Conservation (phyloP, 2,888 invertebrate species). For the Tenthredo mesomela region DNA sequence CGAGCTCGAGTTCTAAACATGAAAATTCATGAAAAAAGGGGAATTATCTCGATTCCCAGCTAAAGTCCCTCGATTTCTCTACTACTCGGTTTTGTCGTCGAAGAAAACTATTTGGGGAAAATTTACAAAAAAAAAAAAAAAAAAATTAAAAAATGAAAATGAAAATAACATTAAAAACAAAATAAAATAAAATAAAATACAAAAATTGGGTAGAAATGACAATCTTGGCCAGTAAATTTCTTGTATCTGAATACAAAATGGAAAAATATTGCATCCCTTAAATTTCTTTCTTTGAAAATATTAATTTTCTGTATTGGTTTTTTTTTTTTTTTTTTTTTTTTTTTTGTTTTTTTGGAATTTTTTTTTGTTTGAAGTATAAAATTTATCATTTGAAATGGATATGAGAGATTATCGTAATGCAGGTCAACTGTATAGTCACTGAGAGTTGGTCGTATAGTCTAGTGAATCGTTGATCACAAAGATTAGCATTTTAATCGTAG, state of each 20-base stretch:
- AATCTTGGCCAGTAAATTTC: too few species aligned
- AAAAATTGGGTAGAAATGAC: too few species aligned
- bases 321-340: too few species aligned
- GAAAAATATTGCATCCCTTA: too few species aligned
- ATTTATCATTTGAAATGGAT: not conserved
- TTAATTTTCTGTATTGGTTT: too few species aligned
- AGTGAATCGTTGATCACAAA: not conserved
- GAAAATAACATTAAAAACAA: too few species aligned
- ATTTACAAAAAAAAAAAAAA: not conserved
- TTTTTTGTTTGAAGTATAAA: not conserved
- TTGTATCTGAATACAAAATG: too few species aligned
- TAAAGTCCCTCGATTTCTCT: not conserved
- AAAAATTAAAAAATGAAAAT: not conserved
- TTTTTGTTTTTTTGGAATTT: too few species aligned
- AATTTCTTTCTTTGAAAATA: too few species aligned
- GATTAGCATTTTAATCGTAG: constrained; percentile 42
- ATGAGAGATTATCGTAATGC: not conserved
- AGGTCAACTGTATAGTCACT: not conserved
- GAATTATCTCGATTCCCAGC: not conserved
- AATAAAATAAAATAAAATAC: not conserved
- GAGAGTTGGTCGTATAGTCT: not conserved
- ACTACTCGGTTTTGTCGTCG: not conserved
- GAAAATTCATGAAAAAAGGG: not conserved
- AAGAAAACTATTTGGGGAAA: not conserved
- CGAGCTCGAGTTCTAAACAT: not conserved